Base-by-base conservation (phyloP, 64 coral and sea anemone genomes). In the Montipora efflorescens region DNA sequence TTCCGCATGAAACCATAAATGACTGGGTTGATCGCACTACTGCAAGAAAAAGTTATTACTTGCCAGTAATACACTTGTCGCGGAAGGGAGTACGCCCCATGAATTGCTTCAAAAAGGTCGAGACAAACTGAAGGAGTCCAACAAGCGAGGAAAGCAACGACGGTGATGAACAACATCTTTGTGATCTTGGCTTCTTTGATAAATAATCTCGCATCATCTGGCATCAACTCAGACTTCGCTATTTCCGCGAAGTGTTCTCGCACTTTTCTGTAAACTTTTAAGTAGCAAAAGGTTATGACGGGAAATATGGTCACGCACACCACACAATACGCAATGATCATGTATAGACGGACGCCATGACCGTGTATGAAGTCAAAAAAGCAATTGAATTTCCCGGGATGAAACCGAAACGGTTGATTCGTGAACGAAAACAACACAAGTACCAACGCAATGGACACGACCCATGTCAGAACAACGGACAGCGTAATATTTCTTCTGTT, bases 361-460 rank as follows among this genome's bases (percentile, higher is more conserved):
- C 13, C 12, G 3, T 84, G 36, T 47, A 5, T 36, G 58, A 67
- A 67, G 81, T 84, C 59, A 23, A 48, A 14, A 68, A 84, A 84
- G 61, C 81, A 84, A n/a, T 67, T 59, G 15, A 15, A 68, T 68
- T 84, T 84, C 47, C 81, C 81, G 45, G 81, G 59, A 84, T 84
- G 81, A 68, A 84, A 84, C 25, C 81, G 81, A 84, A 84, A 84
- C 13, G 59, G 25, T 84, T 48, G 25, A 67, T 45, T 84, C 2
- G 12, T 44, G 46, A 84, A 84, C 16, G 61, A 84, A 48, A 84
- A 84, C 59, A 84, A 11, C 7, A 14, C 61, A 15, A 19, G 36
- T 25, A 68, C 81, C 9, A 84, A 47, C 8, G 81, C 57, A 5
- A 68, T 68, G 36, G 81, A 67, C 21, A 47, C 11, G 3, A 68